Evolutionary conservation across 1,140 invertebrate genomes (phyloP).

Genomic region (Bombus balteatus): DNA sequence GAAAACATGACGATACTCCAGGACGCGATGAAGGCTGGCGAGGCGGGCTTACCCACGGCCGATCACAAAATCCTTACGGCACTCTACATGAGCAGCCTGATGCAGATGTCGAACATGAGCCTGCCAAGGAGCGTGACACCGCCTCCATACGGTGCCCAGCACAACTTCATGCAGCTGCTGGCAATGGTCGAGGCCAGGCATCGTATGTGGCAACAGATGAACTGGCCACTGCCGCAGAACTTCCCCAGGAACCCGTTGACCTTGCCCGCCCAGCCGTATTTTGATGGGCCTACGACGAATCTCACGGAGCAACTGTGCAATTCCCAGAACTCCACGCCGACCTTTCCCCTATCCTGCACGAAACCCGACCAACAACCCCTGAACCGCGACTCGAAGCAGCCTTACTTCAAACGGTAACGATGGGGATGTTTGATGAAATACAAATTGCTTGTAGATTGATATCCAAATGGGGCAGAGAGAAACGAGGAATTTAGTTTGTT

Average conservation of each 20-base stretch:
- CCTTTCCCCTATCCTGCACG: slow-evolving; percentile 78
- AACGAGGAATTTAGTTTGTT: too few relatives aligned
- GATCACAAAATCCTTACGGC: slow-evolving; percentile 85
- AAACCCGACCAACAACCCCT: slow-evolving; percentile 79
- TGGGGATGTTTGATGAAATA: neutral
- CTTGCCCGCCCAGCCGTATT: slow-evolving; percentile 76
- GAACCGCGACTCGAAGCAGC: slow-evolving; percentile 77
- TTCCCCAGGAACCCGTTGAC: slow-evolving; percentile 74
- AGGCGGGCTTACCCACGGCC: slow-evolving; percentile 78
- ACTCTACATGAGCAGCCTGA: slow-evolving; percentile 85
- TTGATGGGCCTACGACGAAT: slow-evolving; percentile 72
- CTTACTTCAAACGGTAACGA: slow-evolving; percentile 79
- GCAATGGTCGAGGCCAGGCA: slow-evolving; percentile 82
- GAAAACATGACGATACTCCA: slow-evolving; percentile 79
- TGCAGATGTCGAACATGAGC: slow-evolving; percentile 80
- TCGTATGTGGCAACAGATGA: slow-evolving; percentile 82
- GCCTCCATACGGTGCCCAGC: slow-evolving; percentile 74
- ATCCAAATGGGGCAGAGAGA: neutral
- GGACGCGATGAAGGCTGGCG: slow-evolving; percentile 75
- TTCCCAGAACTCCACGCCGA: slow-evolving; percentile 73
- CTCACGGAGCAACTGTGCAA: slow-evolving; percentile 76
- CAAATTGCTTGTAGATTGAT: neutral
- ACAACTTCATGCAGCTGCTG: slow-evolving; percentile 79
- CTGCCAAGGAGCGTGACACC: slow-evolving; percentile 72
- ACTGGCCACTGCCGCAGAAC: slow-evolving; percentile 77